phyloP scores from a whole-genome alignment of 37 sponge, comb jelly and placozoan genomes.

The Agelas oroides region DNA sequence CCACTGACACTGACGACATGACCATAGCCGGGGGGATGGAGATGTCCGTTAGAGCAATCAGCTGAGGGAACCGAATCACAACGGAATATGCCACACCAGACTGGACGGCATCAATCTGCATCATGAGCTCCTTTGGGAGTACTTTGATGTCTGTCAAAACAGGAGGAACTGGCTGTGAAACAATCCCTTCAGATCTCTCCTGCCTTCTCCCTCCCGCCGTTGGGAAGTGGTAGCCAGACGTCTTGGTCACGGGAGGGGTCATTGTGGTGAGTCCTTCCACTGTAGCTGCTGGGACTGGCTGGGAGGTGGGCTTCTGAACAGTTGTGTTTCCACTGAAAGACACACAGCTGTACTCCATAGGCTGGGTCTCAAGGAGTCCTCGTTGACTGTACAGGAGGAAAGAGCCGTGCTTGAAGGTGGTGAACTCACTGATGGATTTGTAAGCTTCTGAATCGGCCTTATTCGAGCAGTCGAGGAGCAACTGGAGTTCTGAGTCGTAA shows the following conservation, averaged over 20 bases:
- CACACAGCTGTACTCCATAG: slow-evolving; percentile 52
- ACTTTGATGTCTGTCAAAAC: slow-evolving; percentile 1
- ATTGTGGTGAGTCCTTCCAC: not conserved
- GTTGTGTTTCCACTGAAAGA: slow-evolving; percentile 37
- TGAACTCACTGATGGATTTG: slow-evolving; percentile 10
- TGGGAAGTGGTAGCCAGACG: slow-evolving; percentile 36
- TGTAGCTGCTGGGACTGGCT: not conserved
- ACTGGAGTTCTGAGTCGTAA: slow-evolving; percentile 64
- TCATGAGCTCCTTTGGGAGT: slow-evolving; percentile 44
- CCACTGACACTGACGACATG: slow-evolving; percentile 79
- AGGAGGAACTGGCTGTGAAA: not conserved
- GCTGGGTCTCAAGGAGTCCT: slow-evolving; percentile 68
- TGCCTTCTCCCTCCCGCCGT: slow-evolving; percentile 4
- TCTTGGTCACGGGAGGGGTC: not conserved
- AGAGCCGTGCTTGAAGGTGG: slow-evolving; percentile 63
- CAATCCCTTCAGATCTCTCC: too few relatives aligned
- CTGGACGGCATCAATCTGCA: slow-evolving; percentile 61
- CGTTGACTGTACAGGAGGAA: slow-evolving; percentile 66
- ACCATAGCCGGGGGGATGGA: slow-evolving; percentile 57
- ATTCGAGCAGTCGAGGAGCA: slow-evolving; percentile 38
- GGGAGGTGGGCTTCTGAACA: slow-evolving; percentile 30
- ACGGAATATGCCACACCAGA: slow-evolving; percentile 75
- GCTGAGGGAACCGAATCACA: slow-evolving; percentile 61
- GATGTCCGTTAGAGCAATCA: slow-evolving; percentile 72
- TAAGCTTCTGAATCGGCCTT: not conserved